Evolutionary conservation across 2,113 vertebrate species (phyloP).

Genomic region (Spilogale gracilis): DNA sequence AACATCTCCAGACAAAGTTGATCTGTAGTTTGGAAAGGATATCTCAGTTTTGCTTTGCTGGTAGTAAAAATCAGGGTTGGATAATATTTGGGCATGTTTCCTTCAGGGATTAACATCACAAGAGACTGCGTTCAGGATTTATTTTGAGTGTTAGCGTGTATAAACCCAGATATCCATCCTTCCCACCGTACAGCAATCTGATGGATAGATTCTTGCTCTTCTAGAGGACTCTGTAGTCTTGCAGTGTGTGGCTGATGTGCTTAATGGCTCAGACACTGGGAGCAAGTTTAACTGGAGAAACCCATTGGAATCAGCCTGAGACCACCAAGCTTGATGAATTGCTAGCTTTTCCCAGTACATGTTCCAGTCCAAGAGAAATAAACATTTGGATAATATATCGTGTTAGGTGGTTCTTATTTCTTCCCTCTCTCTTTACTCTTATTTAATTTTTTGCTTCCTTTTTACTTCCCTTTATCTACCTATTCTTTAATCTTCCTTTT

Average conservation of each 20-base stretch:
- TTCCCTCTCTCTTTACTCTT: slow-evolving; percentile 47
- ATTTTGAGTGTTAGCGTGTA: slow-evolving; percentile 25
- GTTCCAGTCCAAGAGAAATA: slow-evolving; percentile 64
- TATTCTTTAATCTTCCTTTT: neutral
- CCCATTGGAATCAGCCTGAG: slow-evolving; percentile 40
- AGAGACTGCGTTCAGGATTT: neutral
- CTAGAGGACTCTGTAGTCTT: neutral
- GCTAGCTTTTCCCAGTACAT: neutral
- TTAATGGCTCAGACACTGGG: neutral
- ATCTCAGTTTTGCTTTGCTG: slow-evolving; percentile 64
- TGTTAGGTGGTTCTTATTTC: slow-evolving; percentile 45
- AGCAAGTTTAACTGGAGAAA: neutral
- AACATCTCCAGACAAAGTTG: slow-evolving; percentile 72
- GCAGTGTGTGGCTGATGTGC: neutral
- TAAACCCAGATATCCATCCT: neutral
- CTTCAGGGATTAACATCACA: neutral
- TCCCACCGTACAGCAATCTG: neutral
- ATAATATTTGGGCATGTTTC: neutral
- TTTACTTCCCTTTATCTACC: slow-evolving; percentile 4
- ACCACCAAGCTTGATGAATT: slow-evolving; percentile 16
- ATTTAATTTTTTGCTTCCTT: neutral
- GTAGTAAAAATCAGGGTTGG: slow-evolving; percentile 65
- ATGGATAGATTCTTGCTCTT: neutral
- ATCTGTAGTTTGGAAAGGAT: slow-evolving; percentile 48
- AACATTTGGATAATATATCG: slow-evolving; percentile 48